Evolutionary conservation across 2,888 invertebrate genomes (phyloP).

Genomic region (Pseudanteris insignis): DNA sequence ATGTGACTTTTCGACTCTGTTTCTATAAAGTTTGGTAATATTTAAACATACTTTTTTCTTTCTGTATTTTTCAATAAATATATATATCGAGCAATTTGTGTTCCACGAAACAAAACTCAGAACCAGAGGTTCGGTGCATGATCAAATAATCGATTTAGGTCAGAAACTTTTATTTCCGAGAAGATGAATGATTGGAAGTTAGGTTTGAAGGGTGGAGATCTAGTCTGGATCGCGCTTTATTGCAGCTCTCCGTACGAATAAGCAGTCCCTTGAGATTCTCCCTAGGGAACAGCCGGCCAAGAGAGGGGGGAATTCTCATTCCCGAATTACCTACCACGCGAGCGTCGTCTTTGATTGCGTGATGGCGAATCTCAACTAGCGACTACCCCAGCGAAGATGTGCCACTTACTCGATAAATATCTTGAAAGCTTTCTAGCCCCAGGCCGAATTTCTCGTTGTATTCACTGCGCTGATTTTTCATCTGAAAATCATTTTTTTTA

Average conservation of each 20-base stretch:
- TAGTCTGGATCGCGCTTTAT: slow-evolving; percentile 46
- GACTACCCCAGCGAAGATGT: slow-evolving; percentile 35
- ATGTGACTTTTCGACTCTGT: too few relatives aligned
- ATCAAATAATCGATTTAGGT: slow-evolving; percentile 45
- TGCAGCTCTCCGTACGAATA: slow-evolving; percentile 56
- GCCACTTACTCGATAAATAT: slow-evolving; percentile 32
- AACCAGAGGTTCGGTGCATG: too few relatives aligned
- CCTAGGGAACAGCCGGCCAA: slow-evolving; percentile 43
- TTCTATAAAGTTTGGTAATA: too few relatives aligned
- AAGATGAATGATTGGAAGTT: slow-evolving; percentile 41
- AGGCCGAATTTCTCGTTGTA: too few relatives aligned
- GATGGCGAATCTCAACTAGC: slow-evolving; percentile 44
- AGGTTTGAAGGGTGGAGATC: slow-evolving; percentile 48
- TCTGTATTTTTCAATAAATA: too few relatives aligned
- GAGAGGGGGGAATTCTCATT: slow-evolving; percentile 48
- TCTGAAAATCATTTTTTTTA: too few relatives aligned
- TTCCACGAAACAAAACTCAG: too few relatives aligned
- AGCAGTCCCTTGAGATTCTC: slow-evolving; percentile 49
- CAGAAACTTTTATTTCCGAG: slow-evolving; percentile 48
- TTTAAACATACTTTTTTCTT: too few relatives aligned
- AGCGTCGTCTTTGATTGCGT: slow-evolving; percentile 48
- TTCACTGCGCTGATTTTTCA: too few relatives aligned
- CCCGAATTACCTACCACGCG: slow-evolving; percentile 37
- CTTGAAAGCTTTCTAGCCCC: slow-evolving; percentile 23
- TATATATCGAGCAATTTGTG: too few relatives aligned